A percentile compares a stretch with the other conserved stretches of the same genome.
phyloP scores from a whole-genome alignment of 2,797 vertebrate species.

The Smutsia temminckii region DNA sequence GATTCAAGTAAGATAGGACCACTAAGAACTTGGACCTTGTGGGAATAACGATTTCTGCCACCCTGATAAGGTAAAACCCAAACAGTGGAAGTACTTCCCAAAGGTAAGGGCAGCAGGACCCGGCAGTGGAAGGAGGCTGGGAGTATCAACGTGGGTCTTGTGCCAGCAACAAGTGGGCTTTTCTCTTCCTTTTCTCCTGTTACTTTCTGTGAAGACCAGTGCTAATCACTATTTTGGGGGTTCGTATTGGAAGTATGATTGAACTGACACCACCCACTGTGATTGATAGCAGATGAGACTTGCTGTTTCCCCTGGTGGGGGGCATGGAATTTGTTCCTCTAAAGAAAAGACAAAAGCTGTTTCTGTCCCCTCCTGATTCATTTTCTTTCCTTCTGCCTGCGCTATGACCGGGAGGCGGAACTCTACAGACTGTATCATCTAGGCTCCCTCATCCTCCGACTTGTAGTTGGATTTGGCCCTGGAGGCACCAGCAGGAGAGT shows the following conservation, averaged over 20 bases:
- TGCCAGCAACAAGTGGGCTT: background rate
- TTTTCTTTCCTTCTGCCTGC: background rate
- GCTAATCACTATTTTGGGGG: background rate
- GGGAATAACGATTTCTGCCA: background rate
- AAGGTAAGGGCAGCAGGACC: background rate
- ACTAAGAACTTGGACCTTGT: background rate
- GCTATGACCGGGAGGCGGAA: background rate
- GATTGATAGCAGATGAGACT: background rate
- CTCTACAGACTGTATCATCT: fast-evolving
- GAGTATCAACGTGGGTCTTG: background rate
- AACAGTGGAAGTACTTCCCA: background rate
- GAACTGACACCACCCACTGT: background rate
- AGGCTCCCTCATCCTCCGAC: background rate
- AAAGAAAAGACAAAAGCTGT: background rate
- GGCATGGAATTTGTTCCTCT: background rate
- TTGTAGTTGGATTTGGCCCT: background rate
- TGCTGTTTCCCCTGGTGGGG: background rate
- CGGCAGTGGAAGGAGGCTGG: background rate
- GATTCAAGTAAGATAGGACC: background rate
- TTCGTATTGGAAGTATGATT: background rate
- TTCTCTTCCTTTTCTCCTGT: background rate
- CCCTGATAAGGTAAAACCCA: background rate
- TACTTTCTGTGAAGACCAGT: background rate
- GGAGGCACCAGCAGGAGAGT: fast-evolving
- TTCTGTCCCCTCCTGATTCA: background rate